A percentile compares a stretch with the other conserved stretches of the same genome.
Conservation (phyloP, 2,797 vertebrate species). For the Benthosema pterotum region DNA sequence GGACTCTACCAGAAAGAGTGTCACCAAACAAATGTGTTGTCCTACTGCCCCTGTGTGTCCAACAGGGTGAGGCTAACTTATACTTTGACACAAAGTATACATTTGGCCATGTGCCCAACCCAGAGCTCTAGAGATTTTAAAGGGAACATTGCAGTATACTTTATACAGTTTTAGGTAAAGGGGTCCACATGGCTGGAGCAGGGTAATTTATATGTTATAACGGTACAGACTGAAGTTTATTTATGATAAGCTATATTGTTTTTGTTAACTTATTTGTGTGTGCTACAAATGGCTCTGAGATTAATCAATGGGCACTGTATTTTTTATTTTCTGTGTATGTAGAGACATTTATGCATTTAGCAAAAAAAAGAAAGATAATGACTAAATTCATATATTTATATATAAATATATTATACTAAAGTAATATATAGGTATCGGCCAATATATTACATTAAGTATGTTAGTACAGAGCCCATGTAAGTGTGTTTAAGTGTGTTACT, state of each 20-base stretch:
- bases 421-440: no score
- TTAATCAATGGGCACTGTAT: slow-evolving; percentile 38
- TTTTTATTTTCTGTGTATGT: slow-evolving; percentile 40
- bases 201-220: slow-evolving; percentile 71
- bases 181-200: slow-evolving; percentile 45
- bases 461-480: background rate
- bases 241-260: slow-evolving; percentile 73
- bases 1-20: slow-evolving; percentile 59
- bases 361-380: slow-evolving; percentile 19
- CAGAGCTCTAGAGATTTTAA: slow-evolving; percentile 43
- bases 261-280: slow-evolving; percentile 73
- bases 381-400: slow-evolving; percentile 22
- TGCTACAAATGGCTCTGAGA: slow-evolving; percentile 53
- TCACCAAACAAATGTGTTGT: slow-evolving; percentile 65
- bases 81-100: no score
- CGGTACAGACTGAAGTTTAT: slow-evolving; percentile 70
- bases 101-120: slow-evolving; percentile 30
- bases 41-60: slow-evolving; percentile 34
- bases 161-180: slow-evolving; percentile 42
- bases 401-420: no score
- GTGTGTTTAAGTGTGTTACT: slow-evolving; percentile 9
- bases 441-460: no score
- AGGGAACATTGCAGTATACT: slow-evolving; percentile 56
- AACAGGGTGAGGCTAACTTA: no score
- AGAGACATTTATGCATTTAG: slow-evolving; percentile 26